These are phyloP conservation scores for Zoroaster sp. DNA, from an alignment of 53 echinoderm and acorn worm species.

Conservation along the genomic window DNA sequence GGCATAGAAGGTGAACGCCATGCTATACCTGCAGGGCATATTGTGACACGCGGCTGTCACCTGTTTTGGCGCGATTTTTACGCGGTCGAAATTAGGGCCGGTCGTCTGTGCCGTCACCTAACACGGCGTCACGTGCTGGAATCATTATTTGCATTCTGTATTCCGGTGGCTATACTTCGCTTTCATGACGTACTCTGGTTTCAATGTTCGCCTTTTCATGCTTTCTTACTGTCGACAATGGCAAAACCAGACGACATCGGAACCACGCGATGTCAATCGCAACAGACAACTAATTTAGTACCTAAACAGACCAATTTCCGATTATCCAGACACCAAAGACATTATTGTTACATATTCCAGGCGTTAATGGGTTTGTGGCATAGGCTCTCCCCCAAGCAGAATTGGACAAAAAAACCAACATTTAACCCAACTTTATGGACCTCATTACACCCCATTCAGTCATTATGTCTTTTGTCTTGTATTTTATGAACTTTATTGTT, in stretches of 20 bases:
- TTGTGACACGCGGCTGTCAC: constrained; percentile 27
- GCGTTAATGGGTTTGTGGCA: background rate
- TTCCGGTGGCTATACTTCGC: background rate
- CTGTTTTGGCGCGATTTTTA: background rate
- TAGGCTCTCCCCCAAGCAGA: too few species aligned
- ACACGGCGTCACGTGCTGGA: constrained; percentile 30
- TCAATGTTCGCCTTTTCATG: background rate
- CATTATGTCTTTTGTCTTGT: too few species aligned
- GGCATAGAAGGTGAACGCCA: background rate
- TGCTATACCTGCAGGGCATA: background rate
- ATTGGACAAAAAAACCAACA: too few species aligned
- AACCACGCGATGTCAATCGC: background rate
- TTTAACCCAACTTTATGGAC: too few species aligned
- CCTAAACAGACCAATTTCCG: background rate
- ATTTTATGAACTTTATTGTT: too few species aligned
- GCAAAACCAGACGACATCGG: constrained; percentile 13
- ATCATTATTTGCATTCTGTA: background rate
- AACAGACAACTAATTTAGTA: background rate
- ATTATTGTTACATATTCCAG: background rate
- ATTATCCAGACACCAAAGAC: background rate
- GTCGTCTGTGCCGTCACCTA: constrained; percentile 26
- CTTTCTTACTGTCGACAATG: background rate
- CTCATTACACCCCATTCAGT: too few species aligned
- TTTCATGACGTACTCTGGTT: background rate
- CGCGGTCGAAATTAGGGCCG: constrained; percentile 9